Evolutionary conservation across 2,113 vertebrate genomes (phyloP).

Genomic region (Empidonax alnorum): DNA sequence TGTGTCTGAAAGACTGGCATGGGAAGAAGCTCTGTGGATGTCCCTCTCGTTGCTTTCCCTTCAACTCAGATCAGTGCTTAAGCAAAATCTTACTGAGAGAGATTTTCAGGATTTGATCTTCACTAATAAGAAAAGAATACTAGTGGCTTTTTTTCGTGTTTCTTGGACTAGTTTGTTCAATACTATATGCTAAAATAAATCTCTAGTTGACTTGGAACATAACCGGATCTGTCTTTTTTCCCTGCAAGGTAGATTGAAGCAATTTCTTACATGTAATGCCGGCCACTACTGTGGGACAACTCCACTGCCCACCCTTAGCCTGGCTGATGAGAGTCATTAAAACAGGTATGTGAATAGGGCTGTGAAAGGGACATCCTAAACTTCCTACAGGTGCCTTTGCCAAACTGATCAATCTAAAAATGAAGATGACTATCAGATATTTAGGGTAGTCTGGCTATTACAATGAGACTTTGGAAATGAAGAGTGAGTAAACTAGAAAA

Average conservation of each 20-base stretch:
- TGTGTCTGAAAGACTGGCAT: not conserved
- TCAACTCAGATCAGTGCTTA: not conserved
- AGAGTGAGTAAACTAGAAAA: not conserved
- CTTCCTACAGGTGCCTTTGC: not conserved
- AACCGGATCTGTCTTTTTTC: not conserved
- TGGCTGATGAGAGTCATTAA: not conserved
- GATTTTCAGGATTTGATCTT: not conserved
- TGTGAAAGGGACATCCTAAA: not conserved
- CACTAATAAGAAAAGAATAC: not conserved
- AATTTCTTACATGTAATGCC: not conserved
- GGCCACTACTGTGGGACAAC: not conserved
- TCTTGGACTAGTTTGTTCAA: not conserved
- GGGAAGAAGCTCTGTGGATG: not conserved
- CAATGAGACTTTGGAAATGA: not conserved
- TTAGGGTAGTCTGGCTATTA: not conserved
- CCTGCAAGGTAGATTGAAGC: not conserved
- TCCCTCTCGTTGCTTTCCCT: not conserved
- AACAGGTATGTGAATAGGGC: not conserved
- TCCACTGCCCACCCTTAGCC: not conserved
- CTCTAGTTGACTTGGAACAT: not conserved
- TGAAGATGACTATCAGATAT: not conserved
- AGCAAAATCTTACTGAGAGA: not conserved
- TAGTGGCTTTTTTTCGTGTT: not conserved
- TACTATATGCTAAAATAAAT: not conserved
- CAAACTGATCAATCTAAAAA: not conserved